Conservation (phyloP, 2,113 vertebrate genomes). For the Brienomyrus longianalis region DNA sequence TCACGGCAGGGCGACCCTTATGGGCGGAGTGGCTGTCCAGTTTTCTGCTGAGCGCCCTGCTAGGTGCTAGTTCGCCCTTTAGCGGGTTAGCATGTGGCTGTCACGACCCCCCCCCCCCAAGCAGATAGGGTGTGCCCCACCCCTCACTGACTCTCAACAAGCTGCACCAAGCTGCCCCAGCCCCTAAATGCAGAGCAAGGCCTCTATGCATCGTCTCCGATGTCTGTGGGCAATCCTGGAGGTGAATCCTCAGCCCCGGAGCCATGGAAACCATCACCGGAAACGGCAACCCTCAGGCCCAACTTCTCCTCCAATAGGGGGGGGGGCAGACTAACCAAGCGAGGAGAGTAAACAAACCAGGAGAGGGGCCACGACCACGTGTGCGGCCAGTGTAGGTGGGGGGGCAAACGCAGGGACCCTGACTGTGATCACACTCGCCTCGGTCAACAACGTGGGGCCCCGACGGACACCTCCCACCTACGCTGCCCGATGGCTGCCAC, state of each 20-base stretch:
- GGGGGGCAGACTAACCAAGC: neutral
- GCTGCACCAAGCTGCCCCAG: no score
- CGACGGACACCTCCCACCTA: neutral
- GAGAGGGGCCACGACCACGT: slow-evolving; percentile 43
- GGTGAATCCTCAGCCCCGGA: neutral
- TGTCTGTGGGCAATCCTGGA: neutral
- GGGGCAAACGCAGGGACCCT: slow-evolving; percentile 33
- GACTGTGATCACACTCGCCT: neutral
- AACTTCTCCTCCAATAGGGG: neutral
- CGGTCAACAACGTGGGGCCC: neutral
- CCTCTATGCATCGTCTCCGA: neutral
- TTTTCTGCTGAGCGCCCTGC: neutral
- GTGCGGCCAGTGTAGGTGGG: neutral
- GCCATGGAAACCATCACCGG: neutral
- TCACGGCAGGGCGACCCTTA: neutral
- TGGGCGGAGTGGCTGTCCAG: neutral
- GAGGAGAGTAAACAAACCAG: neutral
- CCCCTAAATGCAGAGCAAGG: neutral
- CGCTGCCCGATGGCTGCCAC: neutral
- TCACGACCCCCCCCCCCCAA: neutral
- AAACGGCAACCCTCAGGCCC: neutral
- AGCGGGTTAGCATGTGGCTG: neutral
- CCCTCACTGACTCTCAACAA: neutral
- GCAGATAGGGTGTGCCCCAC: neutral
- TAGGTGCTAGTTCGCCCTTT: neutral